A percentile compares a stretch with the other conserved stretches of the same genome.
Conservation (phyloP, 2,797 vertebrate species). For the Prionace glauca region DNA sequence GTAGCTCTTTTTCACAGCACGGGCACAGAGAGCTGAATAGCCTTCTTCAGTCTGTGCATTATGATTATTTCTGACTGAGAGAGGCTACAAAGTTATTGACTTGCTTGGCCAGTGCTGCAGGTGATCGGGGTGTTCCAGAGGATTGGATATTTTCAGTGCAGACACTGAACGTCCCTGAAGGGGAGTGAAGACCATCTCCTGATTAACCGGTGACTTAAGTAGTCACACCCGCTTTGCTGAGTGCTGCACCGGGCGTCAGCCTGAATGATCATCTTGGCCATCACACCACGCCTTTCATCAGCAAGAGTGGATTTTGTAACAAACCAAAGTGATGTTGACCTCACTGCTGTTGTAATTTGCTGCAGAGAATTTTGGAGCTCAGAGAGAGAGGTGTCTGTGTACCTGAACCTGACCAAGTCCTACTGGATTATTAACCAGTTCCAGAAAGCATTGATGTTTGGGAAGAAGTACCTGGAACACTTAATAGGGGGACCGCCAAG, state of each 20-base stretch:
- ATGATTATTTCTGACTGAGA: not conserved
- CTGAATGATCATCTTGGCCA: not conserved
- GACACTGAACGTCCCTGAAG: not conserved
- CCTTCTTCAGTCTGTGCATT: not conserved
- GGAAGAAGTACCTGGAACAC: conserved; percentile 15
- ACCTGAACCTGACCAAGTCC: conserved; percentile 16
- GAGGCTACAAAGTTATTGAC: not conserved
- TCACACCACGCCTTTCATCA: not conserved
- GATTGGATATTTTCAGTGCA: not conserved
- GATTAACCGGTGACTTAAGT: not conserved
- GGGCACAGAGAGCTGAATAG: not conserved
- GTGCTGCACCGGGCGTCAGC: not conserved
- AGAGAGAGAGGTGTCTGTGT: not conserved
- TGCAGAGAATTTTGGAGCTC: conserved; percentile 12
- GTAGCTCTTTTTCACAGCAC: not conserved
- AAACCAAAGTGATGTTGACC: not conserved
- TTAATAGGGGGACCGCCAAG: not conserved
- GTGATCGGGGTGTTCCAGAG: not conserved
- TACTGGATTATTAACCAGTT: conserved; percentile 9
- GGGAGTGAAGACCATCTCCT: not conserved
- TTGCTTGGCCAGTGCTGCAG: not conserved
- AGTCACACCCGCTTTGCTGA: not conserved
- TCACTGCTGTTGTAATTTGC: not conserved
- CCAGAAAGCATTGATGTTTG: conserved; percentile 20
- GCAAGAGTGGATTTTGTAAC: not conserved